phyloP scores from a whole-genome alignment of 2,797 vertebrate genomes.

The Muscicapa comitata region DNA sequence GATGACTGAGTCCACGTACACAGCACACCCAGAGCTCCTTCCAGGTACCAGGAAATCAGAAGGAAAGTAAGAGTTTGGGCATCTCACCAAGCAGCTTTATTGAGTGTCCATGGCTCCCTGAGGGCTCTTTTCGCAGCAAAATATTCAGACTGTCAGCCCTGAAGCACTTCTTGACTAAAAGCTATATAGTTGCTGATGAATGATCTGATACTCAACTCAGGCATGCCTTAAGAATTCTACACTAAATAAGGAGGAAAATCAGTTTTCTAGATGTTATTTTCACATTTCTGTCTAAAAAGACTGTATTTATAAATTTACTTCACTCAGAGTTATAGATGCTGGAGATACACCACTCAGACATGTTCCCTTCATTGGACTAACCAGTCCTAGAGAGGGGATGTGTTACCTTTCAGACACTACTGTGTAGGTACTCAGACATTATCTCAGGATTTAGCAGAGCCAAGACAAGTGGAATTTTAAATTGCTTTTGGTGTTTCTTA shows the following conservation, averaged over 20 bases:
- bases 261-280: background rate
- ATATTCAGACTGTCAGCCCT: background rate
- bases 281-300: background rate
- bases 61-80: background rate
- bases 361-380: background rate
- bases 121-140: background rate
- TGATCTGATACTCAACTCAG: background rate
- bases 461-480: background rate
- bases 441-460: background rate
- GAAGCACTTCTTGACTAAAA: background rate
- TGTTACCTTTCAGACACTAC: background rate
- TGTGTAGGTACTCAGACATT: background rate
- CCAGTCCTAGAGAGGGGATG: background rate
- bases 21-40: background rate
- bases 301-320: background rate
- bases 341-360: background rate
- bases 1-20: background rate
- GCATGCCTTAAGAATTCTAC: background rate
- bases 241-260: background rate
- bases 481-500: background rate
- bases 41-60: background rate
- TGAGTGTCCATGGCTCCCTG: background rate
- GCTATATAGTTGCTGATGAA: background rate
- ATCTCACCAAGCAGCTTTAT: background rate
- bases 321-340: background rate